Percentiles rank a stretch among this genome's conserved stretches.
Conservation (phyloP, 2,797 vertebrate species). For the Channallabes apus region DNA sequence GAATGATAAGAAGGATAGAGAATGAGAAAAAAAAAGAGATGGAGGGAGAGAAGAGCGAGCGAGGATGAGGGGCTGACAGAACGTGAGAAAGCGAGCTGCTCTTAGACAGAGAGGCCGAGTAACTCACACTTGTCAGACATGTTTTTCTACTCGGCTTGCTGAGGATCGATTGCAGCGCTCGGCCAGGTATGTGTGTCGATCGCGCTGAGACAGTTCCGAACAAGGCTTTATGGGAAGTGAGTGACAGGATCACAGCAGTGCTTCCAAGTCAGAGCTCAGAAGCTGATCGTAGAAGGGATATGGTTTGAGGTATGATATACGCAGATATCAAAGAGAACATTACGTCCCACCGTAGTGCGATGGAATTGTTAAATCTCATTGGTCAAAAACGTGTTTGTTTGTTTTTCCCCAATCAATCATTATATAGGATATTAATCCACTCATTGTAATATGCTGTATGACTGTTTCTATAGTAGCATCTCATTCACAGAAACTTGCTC, state of each 20-base stretch:
- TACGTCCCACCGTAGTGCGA: background rate
- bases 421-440: background rate
- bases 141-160: constrained; percentile 61
- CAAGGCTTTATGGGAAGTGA: constrained; percentile 54
- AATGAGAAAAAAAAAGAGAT: background rate
- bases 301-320: background rate
- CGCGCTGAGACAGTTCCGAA: constrained; percentile 51
- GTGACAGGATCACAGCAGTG: constrained; percentile 32
- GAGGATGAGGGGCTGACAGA: constrained; percentile 26
- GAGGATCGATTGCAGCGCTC: constrained; percentile 59
- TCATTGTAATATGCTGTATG: background rate
- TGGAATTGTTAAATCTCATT: background rate
- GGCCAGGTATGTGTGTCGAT: constrained; percentile 57
- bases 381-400: background rate
- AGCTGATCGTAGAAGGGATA: background rate
- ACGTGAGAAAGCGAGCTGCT: constrained; percentile 36
- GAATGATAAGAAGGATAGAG: background rate
- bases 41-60: background rate
- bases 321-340: background rate
- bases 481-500: background rate
- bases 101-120: constrained; percentile 34
- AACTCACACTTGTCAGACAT: constrained; percentile 61
- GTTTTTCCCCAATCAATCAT: background rate
- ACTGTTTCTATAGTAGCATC: background rate
- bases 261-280: constrained; percentile 35